Percentiles rank a stretch among this genome's conserved stretches.
These are phyloP conservation scores for Lordiphosa mommai DNA, from an alignment of 1,140 invertebrate genomes.

Conservation along the genomic window DNA sequence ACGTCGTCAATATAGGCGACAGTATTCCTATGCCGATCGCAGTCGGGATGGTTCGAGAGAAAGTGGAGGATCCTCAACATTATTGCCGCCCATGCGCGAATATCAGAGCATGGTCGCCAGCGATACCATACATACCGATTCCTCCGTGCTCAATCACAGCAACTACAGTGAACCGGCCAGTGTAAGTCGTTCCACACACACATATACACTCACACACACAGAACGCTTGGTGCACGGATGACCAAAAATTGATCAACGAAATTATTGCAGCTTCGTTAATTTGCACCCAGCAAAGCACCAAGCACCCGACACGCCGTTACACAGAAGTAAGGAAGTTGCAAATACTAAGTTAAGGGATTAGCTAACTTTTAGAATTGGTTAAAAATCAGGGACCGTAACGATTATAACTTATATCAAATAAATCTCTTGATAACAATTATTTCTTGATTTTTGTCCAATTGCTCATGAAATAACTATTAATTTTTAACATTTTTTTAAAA, in stretches of 20 bases:
- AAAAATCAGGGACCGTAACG: too few species aligned
- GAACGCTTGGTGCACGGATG: slow-evolving; percentile 5
- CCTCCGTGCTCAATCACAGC: slow-evolving; percentile 66
- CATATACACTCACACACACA: slow-evolving; percentile 17
- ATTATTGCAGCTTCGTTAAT: slow-evolving; percentile 11
- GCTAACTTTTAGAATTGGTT: too few species aligned
- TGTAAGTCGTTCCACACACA: slow-evolving; percentile 56
- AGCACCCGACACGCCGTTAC: too few species aligned
- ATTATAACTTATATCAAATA: too few species aligned
- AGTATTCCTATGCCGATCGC: slow-evolving; percentile 74
- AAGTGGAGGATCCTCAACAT: slow-evolving; percentile 65
- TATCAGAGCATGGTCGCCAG: slow-evolving; percentile 70
- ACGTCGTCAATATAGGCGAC: slow-evolving; percentile 69
- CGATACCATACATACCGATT: slow-evolving; percentile 71
- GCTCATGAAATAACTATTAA: too few species aligned
- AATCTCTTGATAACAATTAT: too few species aligned
- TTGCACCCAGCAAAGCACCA: neutral
- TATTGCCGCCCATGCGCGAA: slow-evolving; percentile 41
- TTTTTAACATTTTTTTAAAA: too few species aligned
- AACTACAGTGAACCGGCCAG: slow-evolving; percentile 73
- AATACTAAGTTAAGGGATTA: too few species aligned
- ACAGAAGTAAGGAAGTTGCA: too few species aligned
- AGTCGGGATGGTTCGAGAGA: slow-evolving; percentile 74
- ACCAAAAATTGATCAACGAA: neutral
- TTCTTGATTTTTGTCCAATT: too few species aligned